A percentile compares a stretch with the other conserved stretches of the same genome.
These are phyloP conservation scores for Gymnogyps californianus DNA, from an alignment of 2,113 vertebrate species.

Conservation along the genomic window DNA sequence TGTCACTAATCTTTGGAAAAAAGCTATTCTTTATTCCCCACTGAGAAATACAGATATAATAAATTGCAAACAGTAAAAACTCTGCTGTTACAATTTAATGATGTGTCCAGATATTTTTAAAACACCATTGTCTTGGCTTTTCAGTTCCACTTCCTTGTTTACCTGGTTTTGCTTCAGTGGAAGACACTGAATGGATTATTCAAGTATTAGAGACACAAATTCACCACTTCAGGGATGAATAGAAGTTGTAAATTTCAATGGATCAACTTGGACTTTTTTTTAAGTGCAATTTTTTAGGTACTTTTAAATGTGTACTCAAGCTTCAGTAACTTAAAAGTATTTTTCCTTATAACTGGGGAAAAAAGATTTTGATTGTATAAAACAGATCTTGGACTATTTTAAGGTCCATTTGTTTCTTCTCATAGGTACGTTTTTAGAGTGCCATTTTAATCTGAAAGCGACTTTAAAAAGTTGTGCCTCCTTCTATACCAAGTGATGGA, in stretches of 20 bases:
- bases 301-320: background rate
- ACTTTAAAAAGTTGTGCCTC: background rate
- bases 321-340: background rate
- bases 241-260: background rate
- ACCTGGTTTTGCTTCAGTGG: background rate
- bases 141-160: background rate
- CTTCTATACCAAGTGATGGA: background rate
- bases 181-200: background rate
- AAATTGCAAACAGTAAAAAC: background rate
- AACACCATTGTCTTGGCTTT: background rate
- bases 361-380: background rate
- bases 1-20: background rate
- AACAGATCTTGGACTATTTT: background rate
- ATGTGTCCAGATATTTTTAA: background rate
- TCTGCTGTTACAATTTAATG: background rate
- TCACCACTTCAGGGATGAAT: background rate
- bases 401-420: background rate
- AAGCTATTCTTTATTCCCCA: background rate
- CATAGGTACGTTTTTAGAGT: background rate
- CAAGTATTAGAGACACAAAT: background rate
- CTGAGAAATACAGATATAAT: background rate
- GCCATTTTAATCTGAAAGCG: background rate
- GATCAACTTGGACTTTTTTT: background rate
- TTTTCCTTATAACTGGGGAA: background rate
- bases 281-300: background rate